Conservation (phyloP, 2,797 vertebrate genomes). For the Gadopsis marmoratus region DNA sequence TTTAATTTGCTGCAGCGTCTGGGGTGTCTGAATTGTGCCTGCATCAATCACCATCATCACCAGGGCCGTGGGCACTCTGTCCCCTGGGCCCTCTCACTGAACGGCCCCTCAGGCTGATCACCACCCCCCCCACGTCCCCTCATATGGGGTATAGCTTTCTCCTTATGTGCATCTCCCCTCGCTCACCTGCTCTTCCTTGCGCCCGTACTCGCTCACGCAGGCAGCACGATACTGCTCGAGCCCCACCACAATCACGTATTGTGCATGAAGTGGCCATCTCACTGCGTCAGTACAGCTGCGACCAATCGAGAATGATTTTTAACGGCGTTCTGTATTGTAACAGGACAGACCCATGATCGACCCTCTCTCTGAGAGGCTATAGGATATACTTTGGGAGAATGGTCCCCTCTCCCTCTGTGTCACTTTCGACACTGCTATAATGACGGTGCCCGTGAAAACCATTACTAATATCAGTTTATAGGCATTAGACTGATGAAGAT, state of each 20-base stretch:
- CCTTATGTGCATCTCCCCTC: conserved; percentile 31
- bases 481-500: conserved; percentile 64
- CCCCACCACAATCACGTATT: conserved; percentile 5
- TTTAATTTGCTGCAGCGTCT: conserved; percentile 95
- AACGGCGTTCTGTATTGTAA: conserved; percentile 13
- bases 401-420: conserved; percentile 11
- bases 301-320: conserved; percentile 9
- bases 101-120: conserved; percentile 78
- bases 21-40: conserved; percentile 88
- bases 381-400: conserved; percentile 9
- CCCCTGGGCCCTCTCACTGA: conserved; percentile 86
- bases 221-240: conserved; percentile 37
- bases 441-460: conserved; percentile 3
- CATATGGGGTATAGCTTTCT: conserved; percentile 34
- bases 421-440: conserved; percentile 16
- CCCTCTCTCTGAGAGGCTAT: conserved; percentile 16
- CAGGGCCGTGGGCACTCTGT: conserved; percentile 77
- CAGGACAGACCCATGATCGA: conserved; percentile 19
- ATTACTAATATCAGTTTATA: conserved; percentile 31
- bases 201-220: conserved; percentile 33
- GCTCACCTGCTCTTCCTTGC: conserved; percentile 24
- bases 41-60: conserved; percentile 93
- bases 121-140: conserved; percentile 39
- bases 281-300: neutral
- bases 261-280: neutral